Evolutionary conservation across 2,797 vertebrate genomes (phyloP), one percentile per base, ranked within the genome.

Genomic region (Salarias fasciatus): DNA sequence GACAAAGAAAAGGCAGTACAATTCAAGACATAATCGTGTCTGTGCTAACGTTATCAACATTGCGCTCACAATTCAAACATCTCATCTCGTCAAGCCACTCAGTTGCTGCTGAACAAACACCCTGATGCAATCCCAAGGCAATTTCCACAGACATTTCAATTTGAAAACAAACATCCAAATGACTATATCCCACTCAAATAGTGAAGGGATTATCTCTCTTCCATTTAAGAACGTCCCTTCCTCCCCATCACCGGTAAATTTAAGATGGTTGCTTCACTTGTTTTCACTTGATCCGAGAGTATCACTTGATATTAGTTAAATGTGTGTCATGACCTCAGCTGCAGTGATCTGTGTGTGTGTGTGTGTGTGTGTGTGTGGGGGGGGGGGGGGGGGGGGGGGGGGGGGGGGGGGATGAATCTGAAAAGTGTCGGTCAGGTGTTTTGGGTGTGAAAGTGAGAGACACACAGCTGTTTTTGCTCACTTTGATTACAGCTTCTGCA

Each of bases 111-210:
- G 47, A 74, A 75, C 55, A 87, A 84, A 86, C 57, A 82, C 33
- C 31, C 73, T 89, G 86, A 90, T 90, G 88, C 83, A 91, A 91
- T 83, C 61, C 72, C 72, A 38, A 1, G 54, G 84, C 84, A 90
- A 89, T 70, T 35, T 35, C 9, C 51, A 14, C 58, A 73, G 53
- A 72, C 33, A n/a, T 58, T 44, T 37, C 52, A 37, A 51, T 75
- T 63, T 55, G 6, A 75, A 82, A 76, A 71, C 74, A 83, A 82
- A 74, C 76, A 73, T 14, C 18, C 63, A 69, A 50, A 69, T 28
- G 48, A 62, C 51, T 64, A 5, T 14, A 62, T 60, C 43, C 44
- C 45, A 28, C 62, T 65, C 13, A 62, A 50, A 63, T 41, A 50
- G 31, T 13, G 8, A 7, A 28, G 11, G 3, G 37, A 53, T 53